Evolutionary conservation across 2,888 invertebrate species (phyloP), one percentile per base, ranked within the genome.

Genomic region (Tineola bisselliella): DNA sequence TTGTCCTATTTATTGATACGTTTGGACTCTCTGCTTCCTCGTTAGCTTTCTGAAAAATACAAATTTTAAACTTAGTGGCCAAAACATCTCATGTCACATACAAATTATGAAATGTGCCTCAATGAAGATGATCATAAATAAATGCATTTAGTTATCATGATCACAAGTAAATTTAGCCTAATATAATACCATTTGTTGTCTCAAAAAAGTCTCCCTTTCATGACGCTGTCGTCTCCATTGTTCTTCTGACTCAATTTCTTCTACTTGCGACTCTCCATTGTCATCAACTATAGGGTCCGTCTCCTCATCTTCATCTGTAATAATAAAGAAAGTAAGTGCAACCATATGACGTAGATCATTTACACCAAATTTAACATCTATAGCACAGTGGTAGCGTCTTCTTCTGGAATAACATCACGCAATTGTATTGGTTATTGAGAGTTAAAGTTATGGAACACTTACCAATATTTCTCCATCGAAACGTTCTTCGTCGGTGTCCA

Each of bases 381-480:
- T n/a, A n/a, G n/a, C n/a, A n/a, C n/a, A n/a, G n/a, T n/a, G n/a
- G n/a, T n/a, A n/a, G n/a, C n/a, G n/a, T n/a, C n/a, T n/a, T n/a
- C n/a, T n/a, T n/a, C n/a, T n/a, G n/a, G n/a, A n/a, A n/a, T n/a
- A n/a, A n/a, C n/a, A n/a, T n/a, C n/a, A n/a, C n/a, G n/a, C n/a
- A n/a, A n/a, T n/a, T n/a, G n/a, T n/a, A n/a, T n/a, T n/a, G n/a
- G n/a, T n/a, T n/a, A n/a, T n/a, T n/a, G n/a, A n/a, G n/a, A n/a
- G n/a, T n/a, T n/a, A n/a, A n/a, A n/a, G n/a, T n/a, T n/a, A n/a
- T n/a, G 25, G 25, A 25, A 25, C 25, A 38, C 64, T 58, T 67
- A 89, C 93, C 92, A 62, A 92, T 89, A 77, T 95, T 93, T 69
- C 89, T 93, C 97, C 97, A 98, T 64, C 91, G 89, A 74, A 97